Evolutionary conservation across 2,888 invertebrate genomes (phyloP).

Genomic region (Lagria hirta): DNA sequence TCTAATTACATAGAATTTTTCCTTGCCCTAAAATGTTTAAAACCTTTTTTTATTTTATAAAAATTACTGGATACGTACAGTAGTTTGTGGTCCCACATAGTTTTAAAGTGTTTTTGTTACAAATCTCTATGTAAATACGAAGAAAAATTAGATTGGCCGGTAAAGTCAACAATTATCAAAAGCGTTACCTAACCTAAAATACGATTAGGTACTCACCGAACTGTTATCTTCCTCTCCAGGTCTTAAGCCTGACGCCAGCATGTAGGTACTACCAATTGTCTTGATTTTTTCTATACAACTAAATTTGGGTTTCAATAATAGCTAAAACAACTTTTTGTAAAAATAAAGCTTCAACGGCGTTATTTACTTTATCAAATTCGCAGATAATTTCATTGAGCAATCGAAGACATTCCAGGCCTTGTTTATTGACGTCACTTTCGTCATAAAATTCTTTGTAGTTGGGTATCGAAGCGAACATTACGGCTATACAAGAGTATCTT

Average conservation of each 20-base stretch:
- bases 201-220: constrained; percentile 57
- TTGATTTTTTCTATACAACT: constrained; percentile 98
- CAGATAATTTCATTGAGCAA: constrained; percentile 96
- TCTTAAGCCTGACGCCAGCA: constrained; percentile 92
- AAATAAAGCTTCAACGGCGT: neutral
- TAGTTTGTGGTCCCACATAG: too few species aligned
- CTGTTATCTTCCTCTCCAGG: constrained; percentile 82
- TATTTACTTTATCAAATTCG: constrained; percentile 89
- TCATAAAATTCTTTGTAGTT: constrained; percentile 98
- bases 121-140: too few species aligned
- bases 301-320: constrained; percentile 90
- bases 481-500: constrained; percentile 88
- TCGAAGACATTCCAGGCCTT: constrained; percentile 90
- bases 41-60: too few species aligned
- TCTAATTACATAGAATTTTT: too few species aligned
- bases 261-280: constrained; percentile 97
- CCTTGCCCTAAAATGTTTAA: too few species aligned
- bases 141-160: too few species aligned
- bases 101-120: too few species aligned
- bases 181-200: constrained; percentile 11
- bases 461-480: constrained; percentile 98
- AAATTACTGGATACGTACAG: too few species aligned
- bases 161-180: too few species aligned
- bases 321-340: constrained; percentile 63
- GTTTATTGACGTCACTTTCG: constrained; percentile 95